phyloP scores from a whole-genome alignment of 2,113 vertebrate species.

The Protobothrops mucrosquamatus region DNA sequence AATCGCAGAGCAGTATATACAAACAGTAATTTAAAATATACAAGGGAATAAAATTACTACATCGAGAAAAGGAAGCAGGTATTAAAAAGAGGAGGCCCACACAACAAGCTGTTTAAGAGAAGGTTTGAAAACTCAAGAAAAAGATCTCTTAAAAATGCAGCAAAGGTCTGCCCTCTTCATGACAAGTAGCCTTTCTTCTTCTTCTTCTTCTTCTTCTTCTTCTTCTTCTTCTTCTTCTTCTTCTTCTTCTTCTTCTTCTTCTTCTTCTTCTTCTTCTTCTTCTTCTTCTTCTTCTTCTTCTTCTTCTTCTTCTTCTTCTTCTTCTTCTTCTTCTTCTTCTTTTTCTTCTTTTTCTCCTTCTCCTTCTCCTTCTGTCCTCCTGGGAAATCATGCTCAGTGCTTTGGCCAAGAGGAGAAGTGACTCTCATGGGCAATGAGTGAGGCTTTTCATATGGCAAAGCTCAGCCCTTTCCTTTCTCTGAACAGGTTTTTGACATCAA shows the following conservation, averaged over 20 bases:
- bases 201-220: not conserved
- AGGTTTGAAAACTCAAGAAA: not conserved
- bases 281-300: no score
- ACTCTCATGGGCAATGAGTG: not conserved
- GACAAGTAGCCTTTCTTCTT: not conserved
- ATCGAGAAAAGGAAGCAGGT: not conserved
- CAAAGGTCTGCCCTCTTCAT: not conserved
- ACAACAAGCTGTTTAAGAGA: not conserved
- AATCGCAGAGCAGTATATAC: not conserved
- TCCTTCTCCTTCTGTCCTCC: not conserved
- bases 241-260: not conserved
- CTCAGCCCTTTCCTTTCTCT: not conserved
- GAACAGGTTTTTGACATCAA: not conserved
- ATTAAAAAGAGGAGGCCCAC: not conserved
- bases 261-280: no score
- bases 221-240: not conserved
- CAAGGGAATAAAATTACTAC: not conserved
- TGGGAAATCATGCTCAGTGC: not conserved
- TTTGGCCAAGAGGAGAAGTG: not conserved
- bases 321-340: rapidly evolving
- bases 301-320: no score
- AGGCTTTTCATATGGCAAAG: not conserved
- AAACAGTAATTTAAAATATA: not conserved
- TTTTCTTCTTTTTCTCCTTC: rapidly evolving
- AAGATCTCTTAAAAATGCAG: not conserved